Base-by-base conservation (phyloP, 2,888 invertebrate genomes). In the Melinaea marsaeus region DNA sequence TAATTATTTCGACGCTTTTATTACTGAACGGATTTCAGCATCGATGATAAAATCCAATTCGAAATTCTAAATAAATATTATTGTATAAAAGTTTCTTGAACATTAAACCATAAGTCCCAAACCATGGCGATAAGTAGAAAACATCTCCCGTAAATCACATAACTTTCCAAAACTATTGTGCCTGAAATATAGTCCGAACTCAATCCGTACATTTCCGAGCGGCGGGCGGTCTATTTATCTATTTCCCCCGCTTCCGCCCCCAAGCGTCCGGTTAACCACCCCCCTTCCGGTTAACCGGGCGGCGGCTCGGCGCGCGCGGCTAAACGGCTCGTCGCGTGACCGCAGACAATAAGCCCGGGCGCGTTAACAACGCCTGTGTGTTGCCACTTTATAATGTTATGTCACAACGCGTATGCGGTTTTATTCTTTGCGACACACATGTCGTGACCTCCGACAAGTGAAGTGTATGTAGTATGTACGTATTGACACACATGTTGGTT, bases 271-370 rank as follows among this genome's bases (percentile, higher is more conserved):
- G 89, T 90, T 89, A 90, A 90, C 90, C 90, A 85, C 88, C 90
- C 88, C 89, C 88, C 90, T 86, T 88, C 89, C 89, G 89, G 90
- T 89, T 90, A 89, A 88, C 89, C 90, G 88, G 88, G 87, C 84
- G 87, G 85, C 80, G 81, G 81, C 80, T 83, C 82, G 81, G 85
- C 83, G 86, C 81, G 85, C 85, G 84, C 89, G 89, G 89, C 90
- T 90, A 90, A 90, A 90, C 90, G 89, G 90, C 89, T 90, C 89
- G 90, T 90, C 89, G 90, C 90, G 90, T 90, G 90, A 90, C 90
- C 90, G 89, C 90, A 90, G 90, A 90, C 90, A 90, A 90, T 90
- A 89, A 90, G 90, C 88, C 88, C 87, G 85, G 85, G 80, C 85
- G 88, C 88, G 90, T 88, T 88, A 88, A 88, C 88, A 86, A 88